A percentile compares a stretch with the other conserved stretches of the same genome.
phyloP scores from a whole-genome alignment of 2,113 vertebrate species.

The Sapayoa aenigma region DNA sequence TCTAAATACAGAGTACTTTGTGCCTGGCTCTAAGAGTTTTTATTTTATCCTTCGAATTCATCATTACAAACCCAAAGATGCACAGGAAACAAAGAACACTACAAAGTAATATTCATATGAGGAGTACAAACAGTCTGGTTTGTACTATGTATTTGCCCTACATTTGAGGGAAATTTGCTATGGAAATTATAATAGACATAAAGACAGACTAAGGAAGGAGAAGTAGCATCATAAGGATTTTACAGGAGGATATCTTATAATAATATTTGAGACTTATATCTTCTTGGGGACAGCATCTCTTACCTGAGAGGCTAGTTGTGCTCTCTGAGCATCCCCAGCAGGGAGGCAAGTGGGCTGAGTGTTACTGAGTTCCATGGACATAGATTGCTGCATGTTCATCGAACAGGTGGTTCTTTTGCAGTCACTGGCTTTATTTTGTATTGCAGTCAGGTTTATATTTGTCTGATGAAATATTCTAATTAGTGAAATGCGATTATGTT shows the following conservation, averaged over 20 bases:
- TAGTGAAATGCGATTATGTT: not conserved
- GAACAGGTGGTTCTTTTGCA: not conserved
- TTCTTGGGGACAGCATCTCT: not conserved
- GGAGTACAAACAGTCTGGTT: not conserved
- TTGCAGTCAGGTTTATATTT: not conserved
- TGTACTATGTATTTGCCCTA: not conserved
- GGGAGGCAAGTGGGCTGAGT: not conserved
- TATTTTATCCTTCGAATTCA: not conserved
- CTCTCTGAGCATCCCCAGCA: not conserved
- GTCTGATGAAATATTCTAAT: not conserved
- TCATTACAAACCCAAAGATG: not conserved
- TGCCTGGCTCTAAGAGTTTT: not conserved
- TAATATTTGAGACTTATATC: not conserved
- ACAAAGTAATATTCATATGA: not conserved
- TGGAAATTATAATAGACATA: not conserved
- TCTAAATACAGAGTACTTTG: slow-evolving; percentile 13
- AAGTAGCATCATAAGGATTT: not conserved
- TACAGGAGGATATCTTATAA: not conserved
- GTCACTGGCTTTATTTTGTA: not conserved
- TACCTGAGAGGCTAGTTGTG: not conserved
- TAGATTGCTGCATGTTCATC: not conserved
- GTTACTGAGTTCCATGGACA: not conserved
- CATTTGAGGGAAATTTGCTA: not conserved
- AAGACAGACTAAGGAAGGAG: not conserved
- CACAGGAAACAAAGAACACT: not conserved